Evolutionary conservation across 2,888 invertebrate genomes (phyloP).

Genomic region (Nezara viridula): DNA sequence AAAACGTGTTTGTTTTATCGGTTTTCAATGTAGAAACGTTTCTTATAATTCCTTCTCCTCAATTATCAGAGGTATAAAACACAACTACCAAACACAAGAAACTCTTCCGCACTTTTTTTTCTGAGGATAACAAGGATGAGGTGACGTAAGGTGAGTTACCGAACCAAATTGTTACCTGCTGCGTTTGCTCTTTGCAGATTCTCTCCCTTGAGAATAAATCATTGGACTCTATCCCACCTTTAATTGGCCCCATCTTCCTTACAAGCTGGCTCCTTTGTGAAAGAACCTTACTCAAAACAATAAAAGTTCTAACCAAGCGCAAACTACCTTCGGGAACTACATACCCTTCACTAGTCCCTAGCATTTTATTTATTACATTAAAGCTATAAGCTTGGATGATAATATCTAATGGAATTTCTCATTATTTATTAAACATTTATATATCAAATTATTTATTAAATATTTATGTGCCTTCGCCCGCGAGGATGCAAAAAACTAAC

Average conservation of each 20-base stretch:
- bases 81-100: background rate
- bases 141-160: conserved; percentile 10
- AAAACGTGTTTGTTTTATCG: no score
- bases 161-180: conserved; percentile 9
- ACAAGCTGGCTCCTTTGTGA: background rate
- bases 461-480: no score
- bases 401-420: no score
- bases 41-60: no score
- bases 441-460: no score
- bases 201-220: conserved; percentile 48
- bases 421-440: no score
- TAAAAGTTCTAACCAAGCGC: background rate
- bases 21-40: no score
- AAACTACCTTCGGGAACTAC: background rate
- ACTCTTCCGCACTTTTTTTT: background rate
- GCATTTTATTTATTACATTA: no score
- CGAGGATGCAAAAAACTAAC: no score
- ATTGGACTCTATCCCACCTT: background rate
- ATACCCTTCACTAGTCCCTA: no score
- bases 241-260: conserved; percentile 10
- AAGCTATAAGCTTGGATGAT: no score
- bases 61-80: background rate
- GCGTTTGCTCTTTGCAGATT: conserved; percentile 19
- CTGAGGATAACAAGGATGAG: background rate
- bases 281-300: background rate